A percentile compares a stretch with the other conserved stretches of the same genome.
These are phyloP conservation scores for Cardinalis cardinalis DNA, from an alignment of 2,113 vertebrate genomes.

Conservation along the genomic window DNA sequence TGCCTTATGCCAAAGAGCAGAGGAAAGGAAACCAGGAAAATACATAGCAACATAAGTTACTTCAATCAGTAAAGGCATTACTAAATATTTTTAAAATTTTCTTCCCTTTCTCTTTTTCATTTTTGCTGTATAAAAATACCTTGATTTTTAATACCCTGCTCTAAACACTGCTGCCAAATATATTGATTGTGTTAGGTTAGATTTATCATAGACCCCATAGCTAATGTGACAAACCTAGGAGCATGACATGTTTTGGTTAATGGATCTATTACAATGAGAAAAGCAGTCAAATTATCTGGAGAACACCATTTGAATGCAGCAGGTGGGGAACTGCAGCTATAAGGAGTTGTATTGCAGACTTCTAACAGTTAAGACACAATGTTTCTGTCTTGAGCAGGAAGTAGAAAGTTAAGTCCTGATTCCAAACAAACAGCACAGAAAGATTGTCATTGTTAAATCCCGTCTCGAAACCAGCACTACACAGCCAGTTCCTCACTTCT, in stretches of 20 bases:
- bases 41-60: neutral
- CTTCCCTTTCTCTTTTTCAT: neutral
- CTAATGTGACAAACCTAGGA: neutral
- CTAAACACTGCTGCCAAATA: neutral
- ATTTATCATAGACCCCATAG: neutral
- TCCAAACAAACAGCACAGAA: neutral
- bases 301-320: fast-evolving
- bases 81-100: too few species aligned
- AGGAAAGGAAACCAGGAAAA: neutral
- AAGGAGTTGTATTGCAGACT: neutral
- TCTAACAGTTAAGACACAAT: neutral
- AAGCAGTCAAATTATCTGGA: neutral
- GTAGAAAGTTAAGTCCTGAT: neutral
- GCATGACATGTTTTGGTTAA: neutral
- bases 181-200: neutral
- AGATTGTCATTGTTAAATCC: neutral
- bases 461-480: neutral
- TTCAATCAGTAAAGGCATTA: neutral
- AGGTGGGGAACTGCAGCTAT: neutral
- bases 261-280: neutral
- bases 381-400: neutral
- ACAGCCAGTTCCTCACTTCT: neutral
- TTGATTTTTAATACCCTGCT: neutral
- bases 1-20: neutral
- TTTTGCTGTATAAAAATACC: neutral